Evolutionary conservation across 2,888 invertebrate genomes (phyloP), one percentile per base, ranked within the genome.

Genomic region (Sipunculus nudus): DNA sequence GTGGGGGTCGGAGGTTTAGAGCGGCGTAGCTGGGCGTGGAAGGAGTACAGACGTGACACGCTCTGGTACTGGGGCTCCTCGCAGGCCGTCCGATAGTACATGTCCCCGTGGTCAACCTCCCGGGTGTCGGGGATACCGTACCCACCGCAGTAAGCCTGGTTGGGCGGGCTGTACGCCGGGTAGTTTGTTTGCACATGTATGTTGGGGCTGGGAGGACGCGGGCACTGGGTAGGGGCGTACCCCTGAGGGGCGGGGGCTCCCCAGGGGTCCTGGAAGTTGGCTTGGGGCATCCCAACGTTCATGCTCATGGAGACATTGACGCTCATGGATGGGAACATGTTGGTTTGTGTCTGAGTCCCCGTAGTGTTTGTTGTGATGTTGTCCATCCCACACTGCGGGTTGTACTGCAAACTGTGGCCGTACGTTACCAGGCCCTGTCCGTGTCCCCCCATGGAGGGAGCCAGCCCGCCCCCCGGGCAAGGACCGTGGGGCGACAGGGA

Each of bases 281-380:
- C 19, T 5, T 5, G 74, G 70, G 86, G 84, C 57, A 86, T 85
- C 60, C 94, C 94, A 91, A 96, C 95, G 59, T 96, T 96, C 96
- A 96, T 96, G 83, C 95, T 96, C 96, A 96, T 96, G 73, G 92
- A 93, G 0, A 96, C 94, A 80, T 96, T 96, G 70, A 96, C 95
- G 77, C 93, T 94, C 96, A 96, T 96, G 76, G 94, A 92, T 59
- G 95, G 94, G 81, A 93, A 93, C 65, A 76, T 69, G 55, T 76
- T 76, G 25, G 76, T 67, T 63, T 75, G 77, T 32, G 72, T 71
- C 26, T 72, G 53, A 39, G 38, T 31, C 38, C 29, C 45, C 60
- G 26, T 69, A 69, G 45, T 75, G 72, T 41, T 68, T 38, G 45
- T 47, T 41, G 16, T 46, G 64, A 53, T 28, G 53, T 25, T 38